Evolutionary conservation across 2,113 vertebrate genomes (phyloP).

Genomic region (Bucco capensis): DNA sequence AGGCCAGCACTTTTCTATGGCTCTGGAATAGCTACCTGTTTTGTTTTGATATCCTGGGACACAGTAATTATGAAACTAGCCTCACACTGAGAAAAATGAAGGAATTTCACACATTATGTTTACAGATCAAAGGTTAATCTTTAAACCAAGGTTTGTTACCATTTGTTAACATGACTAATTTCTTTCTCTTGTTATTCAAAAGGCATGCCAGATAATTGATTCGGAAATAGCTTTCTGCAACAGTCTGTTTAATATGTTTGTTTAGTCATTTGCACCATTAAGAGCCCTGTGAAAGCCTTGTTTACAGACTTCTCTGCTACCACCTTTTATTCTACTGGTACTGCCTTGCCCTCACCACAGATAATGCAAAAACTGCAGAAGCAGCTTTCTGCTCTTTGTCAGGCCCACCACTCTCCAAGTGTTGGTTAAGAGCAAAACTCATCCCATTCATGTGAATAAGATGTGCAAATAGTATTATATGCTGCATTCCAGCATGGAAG

Average conservation of each 20-base stretch:
- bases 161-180: not conserved
- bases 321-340: not conserved
- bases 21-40: not conserved
- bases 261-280: not conserved
- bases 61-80: not conserved
- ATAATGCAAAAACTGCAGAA: not conserved
- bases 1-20: not conserved
- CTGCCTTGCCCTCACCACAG: not conserved
- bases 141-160: not conserved
- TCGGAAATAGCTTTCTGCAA: not conserved
- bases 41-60: not conserved
- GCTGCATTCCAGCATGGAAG: not conserved
- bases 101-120: not conserved
- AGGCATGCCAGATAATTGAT: not conserved
- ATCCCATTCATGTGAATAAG: not conserved
- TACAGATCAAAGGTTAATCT: not conserved
- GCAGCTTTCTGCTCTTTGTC: not conserved
- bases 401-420: not conserved
- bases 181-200: not conserved
- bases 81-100: not conserved
- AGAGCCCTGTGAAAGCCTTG: not conserved
- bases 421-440: not conserved
- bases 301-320: not conserved
- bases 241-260: not conserved
- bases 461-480: not conserved